Evolutionary conservation across 2,113 vertebrate species (phyloP).

Genomic region (Hepsetus odoe): DNA sequence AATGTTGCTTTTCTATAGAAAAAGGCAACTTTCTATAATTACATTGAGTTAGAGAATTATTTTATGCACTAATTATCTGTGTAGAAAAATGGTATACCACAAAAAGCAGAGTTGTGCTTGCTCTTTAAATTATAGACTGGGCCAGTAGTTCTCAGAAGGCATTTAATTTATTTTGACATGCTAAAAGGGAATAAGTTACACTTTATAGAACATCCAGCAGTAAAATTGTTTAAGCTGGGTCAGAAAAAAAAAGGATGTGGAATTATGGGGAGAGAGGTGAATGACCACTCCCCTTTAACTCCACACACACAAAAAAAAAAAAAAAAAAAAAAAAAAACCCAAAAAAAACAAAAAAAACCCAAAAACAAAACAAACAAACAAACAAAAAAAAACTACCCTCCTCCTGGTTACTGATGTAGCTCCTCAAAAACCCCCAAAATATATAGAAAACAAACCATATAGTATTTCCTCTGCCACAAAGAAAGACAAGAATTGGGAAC

Average conservation of each 20-base stretch:
- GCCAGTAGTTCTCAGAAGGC: slow-evolving; percentile 80
- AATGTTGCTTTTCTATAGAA: too few relatives aligned
- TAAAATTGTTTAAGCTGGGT: slow-evolving; percentile 80
- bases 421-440: slow-evolving; percentile 74
- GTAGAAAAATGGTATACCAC: neutral
- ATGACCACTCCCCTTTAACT: neutral
- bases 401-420: slow-evolving; percentile 49
- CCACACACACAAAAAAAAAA: neutral
- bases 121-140: slow-evolving; percentile 74
- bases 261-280: neutral
- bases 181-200: slow-evolving; percentile 90
- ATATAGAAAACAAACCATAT: slow-evolving; percentile 72
- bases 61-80: too few relatives aligned
- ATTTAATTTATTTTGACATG: slow-evolving; percentile 87
- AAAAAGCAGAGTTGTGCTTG: neutral
- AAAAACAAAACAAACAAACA: slow-evolving; percentile 53
- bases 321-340: slow-evolving; percentile 51
- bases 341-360: slow-evolving; percentile 16
- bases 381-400: slow-evolving; percentile 37
- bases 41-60: too few relatives aligned
- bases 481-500: slow-evolving; percentile 51
- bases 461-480: slow-evolving; percentile 66
- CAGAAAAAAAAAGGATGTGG: slow-evolving; percentile 59
- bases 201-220: slow-evolving; percentile 81
- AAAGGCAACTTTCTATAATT: too few relatives aligned